Percentiles rank a stretch among this genome's conserved stretches.
These are phyloP conservation scores for Chrysocyon brachyurus DNA, from an alignment of 2,797 vertebrate genomes.

Conservation along the genomic window DNA sequence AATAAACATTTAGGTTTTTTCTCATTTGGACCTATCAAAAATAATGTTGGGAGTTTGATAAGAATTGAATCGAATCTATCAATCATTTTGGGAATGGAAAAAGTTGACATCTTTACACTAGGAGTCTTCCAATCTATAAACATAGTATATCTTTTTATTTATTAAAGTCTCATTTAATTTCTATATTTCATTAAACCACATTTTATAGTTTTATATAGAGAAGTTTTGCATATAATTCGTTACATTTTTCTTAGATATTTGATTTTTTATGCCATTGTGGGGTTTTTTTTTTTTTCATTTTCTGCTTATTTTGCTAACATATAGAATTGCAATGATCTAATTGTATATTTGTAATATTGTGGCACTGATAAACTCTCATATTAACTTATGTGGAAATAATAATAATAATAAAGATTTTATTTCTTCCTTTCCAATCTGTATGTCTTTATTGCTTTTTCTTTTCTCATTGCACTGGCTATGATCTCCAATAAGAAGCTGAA, in stretches of 20 bases:
- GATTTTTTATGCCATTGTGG: neutral
- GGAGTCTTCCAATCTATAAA: neutral
- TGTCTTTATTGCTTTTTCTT: neutral
- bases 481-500: neutral
- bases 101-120: neutral
- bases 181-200: neutral
- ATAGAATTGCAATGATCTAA: neutral
- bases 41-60: neutral
- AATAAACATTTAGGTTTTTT: neutral
- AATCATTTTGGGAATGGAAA: neutral
- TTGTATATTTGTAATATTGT: neutral
- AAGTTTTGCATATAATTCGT: neutral
- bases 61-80: neutral
- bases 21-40: conserved; percentile 10
- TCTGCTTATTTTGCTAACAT: neutral
- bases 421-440: neutral
- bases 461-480: neutral
- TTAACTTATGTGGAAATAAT: neutral
- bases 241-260: conserved; percentile 17
- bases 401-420: neutral
- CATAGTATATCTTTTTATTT: neutral
- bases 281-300: neutral
- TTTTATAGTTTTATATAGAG: neutral
- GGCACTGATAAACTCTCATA: neutral
- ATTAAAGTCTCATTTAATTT: conserved; percentile 13